A percentile compares a stretch with the other conserved stretches of the same genome.
phyloP scores from a whole-genome alignment of 2,797 vertebrate species.

The Esox lucius region DNA sequence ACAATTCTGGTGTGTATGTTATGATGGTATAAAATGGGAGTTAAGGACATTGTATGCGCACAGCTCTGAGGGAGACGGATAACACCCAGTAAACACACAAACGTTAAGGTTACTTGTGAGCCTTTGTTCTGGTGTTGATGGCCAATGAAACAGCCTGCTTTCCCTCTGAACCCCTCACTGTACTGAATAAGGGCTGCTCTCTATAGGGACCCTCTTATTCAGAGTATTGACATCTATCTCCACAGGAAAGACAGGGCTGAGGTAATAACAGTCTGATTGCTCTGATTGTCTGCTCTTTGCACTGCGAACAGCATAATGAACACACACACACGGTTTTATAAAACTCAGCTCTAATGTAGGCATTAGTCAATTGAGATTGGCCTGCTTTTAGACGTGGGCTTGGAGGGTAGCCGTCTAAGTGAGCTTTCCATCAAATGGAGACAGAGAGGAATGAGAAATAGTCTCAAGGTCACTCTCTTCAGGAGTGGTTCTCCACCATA shows the following conservation, averaged over 20 bases:
- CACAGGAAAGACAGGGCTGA: too few species aligned
- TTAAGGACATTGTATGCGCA: slow-evolving; percentile 1
- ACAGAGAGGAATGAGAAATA: background rate
- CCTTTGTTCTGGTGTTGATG: too few species aligned
- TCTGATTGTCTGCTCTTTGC: background rate
- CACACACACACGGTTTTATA: background rate
- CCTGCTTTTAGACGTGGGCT: background rate
- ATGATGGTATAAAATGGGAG: background rate
- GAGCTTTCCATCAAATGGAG: slow-evolving; percentile 7
- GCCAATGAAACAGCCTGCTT: slow-evolving; percentile 1
- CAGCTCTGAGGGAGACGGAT: background rate
- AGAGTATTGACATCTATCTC: too few species aligned
- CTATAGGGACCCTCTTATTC: background rate
- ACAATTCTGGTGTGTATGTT: background rate
- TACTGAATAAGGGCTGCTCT: background rate
- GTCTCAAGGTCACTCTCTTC: background rate
- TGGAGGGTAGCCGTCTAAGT: background rate
- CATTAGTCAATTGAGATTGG: slow-evolving; percentile 22
- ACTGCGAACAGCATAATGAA: background rate
- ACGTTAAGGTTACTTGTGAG: background rate
- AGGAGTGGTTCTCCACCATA: background rate
- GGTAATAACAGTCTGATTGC: background rate
- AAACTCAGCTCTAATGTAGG: background rate
- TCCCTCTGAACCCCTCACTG: background rate
- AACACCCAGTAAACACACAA: slow-evolving; percentile 8